Percentiles rank a stretch among this genome's conserved stretches.
phyloP scores from a whole-genome alignment of 2,113 vertebrate genomes.

The Microtus richardsoni region DNA sequence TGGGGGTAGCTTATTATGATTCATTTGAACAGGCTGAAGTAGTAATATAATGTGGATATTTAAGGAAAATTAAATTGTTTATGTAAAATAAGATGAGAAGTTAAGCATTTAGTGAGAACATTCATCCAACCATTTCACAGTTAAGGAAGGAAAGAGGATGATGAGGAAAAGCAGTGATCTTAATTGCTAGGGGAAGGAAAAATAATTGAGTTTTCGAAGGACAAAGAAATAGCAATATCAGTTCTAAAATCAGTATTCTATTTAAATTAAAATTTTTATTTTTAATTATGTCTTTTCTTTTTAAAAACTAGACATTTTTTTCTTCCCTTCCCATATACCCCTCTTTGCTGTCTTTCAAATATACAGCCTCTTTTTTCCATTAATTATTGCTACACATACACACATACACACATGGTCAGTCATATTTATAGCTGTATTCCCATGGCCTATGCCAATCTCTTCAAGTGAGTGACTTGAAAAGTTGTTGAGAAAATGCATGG shows the following conservation, averaged over 20 bases:
- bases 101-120: not conserved
- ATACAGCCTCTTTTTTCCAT: not conserved
- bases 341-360: not conserved
- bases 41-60: conserved; percentile 23
- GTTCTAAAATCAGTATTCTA: not conserved
- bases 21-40: conserved; percentile 40
- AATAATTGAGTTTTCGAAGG: conserved; percentile 1
- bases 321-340: not conserved
- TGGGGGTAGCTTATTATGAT: conserved; percentile 42
- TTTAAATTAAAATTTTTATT: conserved; percentile 43
- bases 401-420: not conserved
- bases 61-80: conserved; percentile 34
- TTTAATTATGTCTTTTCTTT: not conserved
- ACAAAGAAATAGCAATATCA: not conserved
- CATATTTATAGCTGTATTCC: not conserved
- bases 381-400: not conserved
- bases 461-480: not conserved
- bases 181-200: not conserved
- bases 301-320: not conserved
- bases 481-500: conserved; percentile 11
- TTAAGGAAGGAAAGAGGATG: not conserved
- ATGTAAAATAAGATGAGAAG: conserved; percentile 2
- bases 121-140: conserved; percentile 5
- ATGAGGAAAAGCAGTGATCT: not conserved
- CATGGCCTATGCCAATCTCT: not conserved